Evolutionary conservation across 1,140 invertebrate genomes (phyloP).

Genomic region (Acyrthosiphon pisum): DNA sequence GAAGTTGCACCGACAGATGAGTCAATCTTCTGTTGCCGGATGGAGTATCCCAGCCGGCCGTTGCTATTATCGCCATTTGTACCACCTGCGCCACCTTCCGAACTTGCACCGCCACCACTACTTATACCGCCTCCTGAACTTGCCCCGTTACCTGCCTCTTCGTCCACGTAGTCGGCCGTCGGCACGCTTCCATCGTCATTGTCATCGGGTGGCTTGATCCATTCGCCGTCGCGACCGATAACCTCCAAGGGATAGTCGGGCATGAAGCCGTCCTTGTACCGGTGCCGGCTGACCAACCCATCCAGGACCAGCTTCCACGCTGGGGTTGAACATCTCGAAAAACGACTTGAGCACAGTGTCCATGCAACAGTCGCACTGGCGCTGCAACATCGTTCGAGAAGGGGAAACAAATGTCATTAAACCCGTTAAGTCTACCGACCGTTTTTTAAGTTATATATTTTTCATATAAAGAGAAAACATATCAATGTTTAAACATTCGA

Average conservation of each 20-base stretch:
- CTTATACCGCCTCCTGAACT: not conserved
- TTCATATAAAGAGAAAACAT: too few species aligned
- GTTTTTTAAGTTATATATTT: not conserved
- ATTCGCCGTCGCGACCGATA: not conserved
- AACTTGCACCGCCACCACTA: not conserved
- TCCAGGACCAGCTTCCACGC: not conserved
- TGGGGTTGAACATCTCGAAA: constrained; percentile 18
- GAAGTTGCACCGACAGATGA: not conserved
- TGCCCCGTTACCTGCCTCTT: not conserved
- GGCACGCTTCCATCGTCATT: not conserved
- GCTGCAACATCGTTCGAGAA: not conserved
- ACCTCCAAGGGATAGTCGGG: not conserved
- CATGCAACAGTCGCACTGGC: constrained; percentile 17
- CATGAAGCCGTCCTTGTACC: not conserved
- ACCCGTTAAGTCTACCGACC: not conserved
- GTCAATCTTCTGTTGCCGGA: not conserved
- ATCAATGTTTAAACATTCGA: not conserved
- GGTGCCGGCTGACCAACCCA: not conserved
- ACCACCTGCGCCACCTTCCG: not conserved
- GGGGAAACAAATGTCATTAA: not conserved
- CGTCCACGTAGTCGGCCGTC: not conserved
- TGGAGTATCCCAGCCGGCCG: not conserved
- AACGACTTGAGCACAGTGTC: constrained; percentile 29
- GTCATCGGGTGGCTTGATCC: not conserved
- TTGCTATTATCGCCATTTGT: not conserved